Percentiles rank a stretch among this genome's conserved stretches.
phyloP scores from a whole-genome alignment of 2,113 vertebrate genomes.

The Zosterops hypoxanthus region DNA sequence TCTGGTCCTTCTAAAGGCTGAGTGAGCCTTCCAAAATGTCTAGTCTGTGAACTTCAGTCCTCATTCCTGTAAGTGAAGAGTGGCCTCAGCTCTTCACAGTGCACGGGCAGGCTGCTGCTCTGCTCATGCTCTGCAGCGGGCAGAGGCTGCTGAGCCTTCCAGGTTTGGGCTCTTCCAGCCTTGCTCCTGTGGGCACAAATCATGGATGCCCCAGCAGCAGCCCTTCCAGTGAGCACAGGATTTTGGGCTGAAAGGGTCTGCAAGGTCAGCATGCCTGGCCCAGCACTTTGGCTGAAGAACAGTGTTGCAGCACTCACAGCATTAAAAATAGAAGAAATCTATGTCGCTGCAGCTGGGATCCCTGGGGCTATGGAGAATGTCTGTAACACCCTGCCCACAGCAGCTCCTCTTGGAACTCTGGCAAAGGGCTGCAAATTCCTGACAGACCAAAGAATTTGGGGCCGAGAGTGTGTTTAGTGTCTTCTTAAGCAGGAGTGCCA shows the following conservation, averaged over 20 bases:
- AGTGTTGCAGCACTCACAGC: neutral
- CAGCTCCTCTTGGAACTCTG: neutral
- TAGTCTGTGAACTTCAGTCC: neutral
- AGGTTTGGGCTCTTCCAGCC: neutral
- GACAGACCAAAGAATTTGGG: neutral
- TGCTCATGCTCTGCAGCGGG: rapidly evolving
- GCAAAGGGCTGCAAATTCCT: neutral
- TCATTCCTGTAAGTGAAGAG: neutral
- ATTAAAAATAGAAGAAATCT: neutral
- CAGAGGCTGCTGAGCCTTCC: neutral
- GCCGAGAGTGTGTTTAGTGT: rapidly evolving
- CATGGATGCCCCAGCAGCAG: neutral
- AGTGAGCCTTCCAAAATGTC: neutral
- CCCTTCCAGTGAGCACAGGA: neutral
- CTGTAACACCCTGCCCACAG: neutral
- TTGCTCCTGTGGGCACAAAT: neutral
- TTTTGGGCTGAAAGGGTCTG: neutral
- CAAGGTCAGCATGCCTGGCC: neutral
- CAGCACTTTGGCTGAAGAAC: neutral
- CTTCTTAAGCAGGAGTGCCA: neutral
- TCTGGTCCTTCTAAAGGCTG: neutral
- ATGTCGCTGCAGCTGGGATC: neutral
- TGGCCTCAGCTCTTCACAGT: neutral
- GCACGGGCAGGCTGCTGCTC: neutral
- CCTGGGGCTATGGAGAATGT: neutral